These are phyloP conservation scores for Petroica traversi DNA, from an alignment of 2,113 vertebrate genomes.

Conservation along the genomic window DNA sequence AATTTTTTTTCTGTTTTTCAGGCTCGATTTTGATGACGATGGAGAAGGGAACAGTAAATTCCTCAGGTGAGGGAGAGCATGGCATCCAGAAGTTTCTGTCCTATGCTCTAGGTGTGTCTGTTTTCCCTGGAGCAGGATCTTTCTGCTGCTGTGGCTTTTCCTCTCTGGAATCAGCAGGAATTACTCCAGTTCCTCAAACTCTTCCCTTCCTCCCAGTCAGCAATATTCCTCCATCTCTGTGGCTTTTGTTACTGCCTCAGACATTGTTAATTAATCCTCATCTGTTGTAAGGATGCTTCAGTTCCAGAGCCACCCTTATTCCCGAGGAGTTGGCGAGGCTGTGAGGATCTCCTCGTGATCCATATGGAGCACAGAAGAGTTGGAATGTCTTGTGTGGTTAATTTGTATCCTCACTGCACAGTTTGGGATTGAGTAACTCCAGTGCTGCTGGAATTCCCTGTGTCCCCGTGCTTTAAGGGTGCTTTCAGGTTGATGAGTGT, in stretches of 20 bases:
- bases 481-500: fast-evolving
- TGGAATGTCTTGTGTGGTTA: not conserved
- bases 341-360: not conserved
- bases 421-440: not conserved
- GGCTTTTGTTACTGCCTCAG: not conserved
- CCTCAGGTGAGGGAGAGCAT: conserved; percentile 81
- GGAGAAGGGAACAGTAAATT: conserved; percentile 87
- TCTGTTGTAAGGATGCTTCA: not conserved
- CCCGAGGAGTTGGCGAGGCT: not conserved
- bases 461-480: not conserved
- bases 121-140: not conserved
- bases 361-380: not conserved
- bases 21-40: conserved; percentile 83
- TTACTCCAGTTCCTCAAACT: not conserved
- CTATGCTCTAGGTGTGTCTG: not conserved
- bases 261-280: not conserved
- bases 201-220: not conserved
- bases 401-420: fast-evolving
- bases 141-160: not conserved
- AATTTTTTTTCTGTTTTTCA: not conserved
- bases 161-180: not conserved
- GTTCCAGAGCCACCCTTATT: not conserved
- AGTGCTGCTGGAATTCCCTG: fast-evolving
- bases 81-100: fast-evolving
- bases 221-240: not conserved